Evolutionary conservation across 2,113 vertebrate genomes (phyloP), one percentile per base, ranked within the genome.

Genomic region (Lepidothrix coronata): DNA sequence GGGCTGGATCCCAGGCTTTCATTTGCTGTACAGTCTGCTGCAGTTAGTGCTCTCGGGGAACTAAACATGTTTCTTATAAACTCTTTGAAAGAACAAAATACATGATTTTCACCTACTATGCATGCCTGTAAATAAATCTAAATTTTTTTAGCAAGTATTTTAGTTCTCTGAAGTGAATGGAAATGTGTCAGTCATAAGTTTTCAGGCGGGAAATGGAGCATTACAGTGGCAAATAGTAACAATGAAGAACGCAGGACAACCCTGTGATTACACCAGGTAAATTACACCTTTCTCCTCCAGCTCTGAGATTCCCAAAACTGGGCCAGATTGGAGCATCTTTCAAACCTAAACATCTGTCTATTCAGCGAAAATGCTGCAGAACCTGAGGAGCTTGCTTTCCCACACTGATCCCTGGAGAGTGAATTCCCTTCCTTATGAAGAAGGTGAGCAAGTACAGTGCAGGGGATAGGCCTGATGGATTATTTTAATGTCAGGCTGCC

Each of bases 1-100:
- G 55, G 88, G 92, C 87, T 94, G 87, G 93, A 85, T 83, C 76
- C 68, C 72, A 82, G 33, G 35, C 31, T 85, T 94, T 85, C 54
- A 55, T 92, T 90, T 96, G 77, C 55, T 74, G 31, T 51, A 28
- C 39, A 79, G 27, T 49, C 58, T 91, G 55, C 72, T 91, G 46
- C 82, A 76, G 72, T 54, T 67, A 44, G 30, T 65, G 66, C 61
- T 88, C 59, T 58, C 67, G 70, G 61, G 63, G 46, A 95, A 79
- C 72, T 70, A 80, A 74, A 28, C 5, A 2, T 24, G 58, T 71
- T 93, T 94, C 54, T 67, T 31, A 51, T 0, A 57, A 55, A 63
- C 23, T 49, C 35, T 81, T 68, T 4, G 14, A 70, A 83, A 85
- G 41, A 55, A 63, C 8, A 65, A 41, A 67, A 63, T 55, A 61